Conservation (phyloP, 2,797 vertebrate species). For the Mus spretus region DNA sequence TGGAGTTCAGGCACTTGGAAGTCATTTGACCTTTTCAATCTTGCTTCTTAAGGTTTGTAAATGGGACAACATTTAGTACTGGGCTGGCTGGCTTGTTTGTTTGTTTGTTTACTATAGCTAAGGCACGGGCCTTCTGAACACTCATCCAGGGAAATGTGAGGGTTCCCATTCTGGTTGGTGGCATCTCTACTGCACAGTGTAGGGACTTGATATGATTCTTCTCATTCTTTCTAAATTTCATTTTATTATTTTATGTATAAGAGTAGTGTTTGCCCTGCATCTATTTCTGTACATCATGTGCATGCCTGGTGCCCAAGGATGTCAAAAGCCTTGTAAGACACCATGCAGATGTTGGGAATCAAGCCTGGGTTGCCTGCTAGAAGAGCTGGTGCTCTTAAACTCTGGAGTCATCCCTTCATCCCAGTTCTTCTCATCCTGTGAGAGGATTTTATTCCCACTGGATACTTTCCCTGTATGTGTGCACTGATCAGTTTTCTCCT, state of each 20-base stretch:
- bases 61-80: background rate
- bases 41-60: conserved; percentile 33
- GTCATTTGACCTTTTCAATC: background rate
- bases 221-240: background rate
- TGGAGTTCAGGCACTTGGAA: background rate
- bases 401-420: background rate
- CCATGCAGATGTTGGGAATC: background rate
- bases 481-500: background rate
- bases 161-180: background rate
- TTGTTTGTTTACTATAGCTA: background rate
- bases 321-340: background rate
- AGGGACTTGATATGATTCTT: background rate
- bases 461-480: background rate
- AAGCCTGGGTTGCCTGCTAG: background rate
- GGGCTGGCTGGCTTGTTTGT: background rate
- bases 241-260: background rate
- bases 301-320: background rate
- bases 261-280: background rate
- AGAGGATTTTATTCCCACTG: background rate
- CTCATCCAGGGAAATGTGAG: background rate
- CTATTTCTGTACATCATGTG: background rate
- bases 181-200: background rate
- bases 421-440: background rate
- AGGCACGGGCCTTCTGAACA: background rate
- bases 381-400: background rate